Evolutionary conservation across 2,888 invertebrate species (phyloP).

Genomic region (Pheosia tremula): DNA sequence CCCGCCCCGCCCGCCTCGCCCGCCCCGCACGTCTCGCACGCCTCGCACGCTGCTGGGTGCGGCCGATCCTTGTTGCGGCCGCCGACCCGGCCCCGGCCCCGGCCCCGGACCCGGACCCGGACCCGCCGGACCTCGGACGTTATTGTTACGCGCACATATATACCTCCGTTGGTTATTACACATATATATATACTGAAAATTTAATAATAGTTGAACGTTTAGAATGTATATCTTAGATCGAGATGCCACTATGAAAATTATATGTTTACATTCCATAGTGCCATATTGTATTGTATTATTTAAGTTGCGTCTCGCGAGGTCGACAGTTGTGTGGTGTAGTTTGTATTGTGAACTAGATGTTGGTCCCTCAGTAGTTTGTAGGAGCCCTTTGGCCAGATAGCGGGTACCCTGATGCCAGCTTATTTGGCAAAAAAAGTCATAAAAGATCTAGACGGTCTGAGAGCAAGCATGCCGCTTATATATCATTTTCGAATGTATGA

Average conservation of each 20-base stretch:
- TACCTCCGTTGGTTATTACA: conserved; percentile 12
- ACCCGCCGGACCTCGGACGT: not conserved
- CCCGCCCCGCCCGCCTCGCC: not conserved
- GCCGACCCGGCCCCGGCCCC: not conserved
- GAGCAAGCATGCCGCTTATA: conserved; percentile 25
- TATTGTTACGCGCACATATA: conserved; percentile 21
- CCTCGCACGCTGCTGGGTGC: too few species aligned
- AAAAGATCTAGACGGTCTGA: conserved; percentile 8
- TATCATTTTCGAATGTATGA: not conserved
- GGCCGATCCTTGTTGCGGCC: not conserved
- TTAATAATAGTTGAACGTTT: conserved; percentile 33
- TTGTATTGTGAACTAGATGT: conserved; percentile 21
- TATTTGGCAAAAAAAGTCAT: not conserved
- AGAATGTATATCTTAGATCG: conserved; percentile 32
- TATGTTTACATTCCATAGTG: conserved; percentile 80
- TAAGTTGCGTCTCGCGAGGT: conserved; percentile 10
- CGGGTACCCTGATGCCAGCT: not conserved
- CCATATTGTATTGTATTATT: conserved; percentile 55
- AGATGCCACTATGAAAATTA: conserved; percentile 75
- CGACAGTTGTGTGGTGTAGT: conserved; percentile 27
- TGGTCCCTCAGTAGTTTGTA: not conserved
- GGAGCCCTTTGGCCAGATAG: not conserved
- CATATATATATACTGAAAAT: conserved; percentile 14
- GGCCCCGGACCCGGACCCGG: not conserved
- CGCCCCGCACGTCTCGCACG: not conserved